Evolutionary conservation across 2,797 vertebrate genomes (phyloP).

Genomic region (Nasua narica): DNA sequence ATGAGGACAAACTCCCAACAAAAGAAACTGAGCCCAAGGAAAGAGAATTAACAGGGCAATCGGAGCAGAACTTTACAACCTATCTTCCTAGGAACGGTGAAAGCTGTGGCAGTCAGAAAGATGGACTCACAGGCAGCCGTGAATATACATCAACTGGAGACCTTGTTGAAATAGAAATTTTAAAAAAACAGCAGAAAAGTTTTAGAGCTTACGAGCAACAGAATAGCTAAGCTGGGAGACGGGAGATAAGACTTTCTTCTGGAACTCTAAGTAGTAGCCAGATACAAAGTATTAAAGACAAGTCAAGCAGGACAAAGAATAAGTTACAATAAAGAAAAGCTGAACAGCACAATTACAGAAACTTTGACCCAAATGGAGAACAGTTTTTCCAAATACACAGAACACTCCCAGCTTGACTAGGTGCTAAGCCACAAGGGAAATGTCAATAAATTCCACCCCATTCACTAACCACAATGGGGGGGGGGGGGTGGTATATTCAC

Average conservation of each 20-base stretch:
- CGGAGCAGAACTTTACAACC: not conserved
- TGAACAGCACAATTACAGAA: not conserved
- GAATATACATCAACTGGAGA: rapidly evolving
- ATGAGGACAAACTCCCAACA: not conserved
- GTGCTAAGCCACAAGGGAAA: conserved; percentile 21
- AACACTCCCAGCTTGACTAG: not conserved
- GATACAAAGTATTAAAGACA: not conserved
- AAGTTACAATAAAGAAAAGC: not conserved
- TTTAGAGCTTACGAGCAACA: not conserved
- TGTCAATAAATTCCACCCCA: not conserved
- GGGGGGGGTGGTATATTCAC: rapidly evolving
- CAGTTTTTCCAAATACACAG: not conserved
- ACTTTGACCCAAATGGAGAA: not conserved
- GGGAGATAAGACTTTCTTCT: not conserved
- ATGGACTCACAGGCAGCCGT: not conserved
- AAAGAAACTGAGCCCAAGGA: not conserved
- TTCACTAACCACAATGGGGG: not conserved
- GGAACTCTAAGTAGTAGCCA: too few species aligned
- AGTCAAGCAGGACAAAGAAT: not conserved
- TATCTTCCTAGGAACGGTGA: rapidly evolving
- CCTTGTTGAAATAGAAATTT: not conserved
- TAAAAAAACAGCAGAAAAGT: not conserved
- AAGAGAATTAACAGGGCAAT: not conserved
- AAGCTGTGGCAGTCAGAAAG: rapidly evolving
- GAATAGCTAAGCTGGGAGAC: not conserved